phyloP scores from a whole-genome alignment of 2,797 vertebrate genomes.

The Scyliorhinus canicula region DNA sequence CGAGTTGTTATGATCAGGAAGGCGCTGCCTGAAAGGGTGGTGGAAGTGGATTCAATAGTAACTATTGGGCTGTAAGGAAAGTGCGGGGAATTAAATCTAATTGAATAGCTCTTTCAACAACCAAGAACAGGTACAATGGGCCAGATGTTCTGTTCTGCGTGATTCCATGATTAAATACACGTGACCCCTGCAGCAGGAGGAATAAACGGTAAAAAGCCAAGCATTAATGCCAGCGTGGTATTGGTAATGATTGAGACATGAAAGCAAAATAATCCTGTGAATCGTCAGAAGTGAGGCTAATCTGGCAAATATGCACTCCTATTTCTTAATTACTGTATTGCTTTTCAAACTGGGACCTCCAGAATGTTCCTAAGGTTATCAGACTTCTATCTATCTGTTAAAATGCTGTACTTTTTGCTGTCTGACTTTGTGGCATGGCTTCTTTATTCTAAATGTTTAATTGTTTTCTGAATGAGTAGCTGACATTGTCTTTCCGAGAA shows the following conservation, averaged over 20 bases:
- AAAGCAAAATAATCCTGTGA: neutral
- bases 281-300: neutral
- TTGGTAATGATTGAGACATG: neutral
- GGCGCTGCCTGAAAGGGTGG: neutral
- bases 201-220: neutral
- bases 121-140: neutral
- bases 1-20: neutral
- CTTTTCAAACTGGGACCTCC: neutral
- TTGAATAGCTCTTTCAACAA: neutral
- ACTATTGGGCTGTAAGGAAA: neutral
- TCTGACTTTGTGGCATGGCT: neutral
- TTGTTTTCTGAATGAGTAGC: neutral
- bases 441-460: neutral
- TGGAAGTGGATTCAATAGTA: neutral
- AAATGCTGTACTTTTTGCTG: neutral
- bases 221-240: neutral
- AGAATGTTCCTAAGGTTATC: neutral
- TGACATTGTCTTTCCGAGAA: neutral
- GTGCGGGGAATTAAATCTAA: neutral
- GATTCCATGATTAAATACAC: neutral
- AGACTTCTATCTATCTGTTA: neutral
- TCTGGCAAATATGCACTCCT: neutral
- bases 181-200: neutral
- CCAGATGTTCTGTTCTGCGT: too few species aligned
- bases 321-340: neutral